A percentile compares a stretch with the other conserved stretches of the same genome.
phyloP scores from a whole-genome alignment of 2,113 vertebrate species.

The Pedionomus torquatus region DNA sequence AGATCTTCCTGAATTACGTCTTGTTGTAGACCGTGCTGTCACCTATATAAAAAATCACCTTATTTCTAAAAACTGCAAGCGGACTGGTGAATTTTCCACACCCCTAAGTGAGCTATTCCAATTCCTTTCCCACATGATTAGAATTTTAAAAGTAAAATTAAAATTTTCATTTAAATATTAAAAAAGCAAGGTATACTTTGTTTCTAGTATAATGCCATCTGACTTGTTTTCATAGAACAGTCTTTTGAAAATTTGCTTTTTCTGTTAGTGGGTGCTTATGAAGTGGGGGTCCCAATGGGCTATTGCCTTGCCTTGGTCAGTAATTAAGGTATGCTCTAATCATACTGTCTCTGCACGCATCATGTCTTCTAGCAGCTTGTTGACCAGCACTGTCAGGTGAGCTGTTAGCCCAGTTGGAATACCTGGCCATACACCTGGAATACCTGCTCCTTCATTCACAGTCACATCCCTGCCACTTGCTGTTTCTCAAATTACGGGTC shows the following conservation, averaged over 20 bases:
- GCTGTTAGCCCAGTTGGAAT: not conserved
- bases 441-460: not conserved
- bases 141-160: not conserved
- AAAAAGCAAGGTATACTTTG: not conserved
- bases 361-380: not conserved
- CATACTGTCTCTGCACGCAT: not conserved
- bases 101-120: not conserved
- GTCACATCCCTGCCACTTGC: not conserved
- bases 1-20: not conserved
- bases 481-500: not conserved
- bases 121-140: not conserved
- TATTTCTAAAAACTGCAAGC: not conserved
- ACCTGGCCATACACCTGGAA: not conserved
- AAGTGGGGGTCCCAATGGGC: not conserved
- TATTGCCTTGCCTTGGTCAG: not conserved
- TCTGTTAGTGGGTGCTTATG: not conserved
- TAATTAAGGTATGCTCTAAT: not conserved
- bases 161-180: not conserved
- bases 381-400: not conserved
- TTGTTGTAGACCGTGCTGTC: not conserved
- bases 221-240: not conserved
- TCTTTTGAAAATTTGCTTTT: not conserved
- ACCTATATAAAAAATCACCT: not conserved
- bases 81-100: not conserved
- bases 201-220: not conserved